These are phyloP conservation scores for Carettochelys insculpta DNA, from an alignment of 2,113 vertebrate genomes.

Conservation along the genomic window DNA sequence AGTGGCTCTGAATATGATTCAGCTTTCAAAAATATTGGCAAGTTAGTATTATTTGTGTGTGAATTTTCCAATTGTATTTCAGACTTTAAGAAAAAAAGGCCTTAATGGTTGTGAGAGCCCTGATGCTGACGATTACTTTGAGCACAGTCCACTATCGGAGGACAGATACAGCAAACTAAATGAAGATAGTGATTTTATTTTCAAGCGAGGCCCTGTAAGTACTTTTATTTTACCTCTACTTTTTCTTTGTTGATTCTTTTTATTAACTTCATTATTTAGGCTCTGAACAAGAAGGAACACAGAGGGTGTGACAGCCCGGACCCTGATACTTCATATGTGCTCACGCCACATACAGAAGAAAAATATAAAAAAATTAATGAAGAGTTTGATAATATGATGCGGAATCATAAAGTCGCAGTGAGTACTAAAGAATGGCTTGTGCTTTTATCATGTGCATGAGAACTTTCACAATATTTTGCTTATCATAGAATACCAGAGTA, in stretches of 20 bases:
- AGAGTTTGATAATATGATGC: slow-evolving; percentile 99
- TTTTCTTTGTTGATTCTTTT: slow-evolving; percentile 99
- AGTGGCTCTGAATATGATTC: slow-evolving; percentile 74
- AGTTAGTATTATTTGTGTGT: slow-evolving; percentile 86
- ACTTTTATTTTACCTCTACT: slow-evolving; percentile 88
- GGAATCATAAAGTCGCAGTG: slow-evolving; percentile 99
- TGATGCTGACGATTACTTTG: slow-evolving; percentile 98
- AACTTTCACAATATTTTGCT: slow-evolving; percentile 62
- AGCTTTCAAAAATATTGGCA: slow-evolving; percentile 67
- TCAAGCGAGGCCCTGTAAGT: slow-evolving; percentile 99
- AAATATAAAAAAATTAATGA: slow-evolving; percentile 99
- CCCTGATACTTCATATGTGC: slow-evolving; percentile 98
- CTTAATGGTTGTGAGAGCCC: slow-evolving; percentile 99
- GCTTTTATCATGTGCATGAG: slow-evolving; percentile 79
- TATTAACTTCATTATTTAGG: slow-evolving; percentile 98
- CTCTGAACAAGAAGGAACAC: slow-evolving; percentile 99
- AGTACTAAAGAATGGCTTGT: slow-evolving; percentile 85
- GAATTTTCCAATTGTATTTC: slow-evolving; percentile 99
- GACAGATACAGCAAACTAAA: slow-evolving; percentile 99
- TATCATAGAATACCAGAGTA: slow-evolving; percentile 24
- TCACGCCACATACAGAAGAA: slow-evolving; percentile 99
- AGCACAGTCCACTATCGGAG: slow-evolving; percentile 98
- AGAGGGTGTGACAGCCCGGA: slow-evolving; percentile 99
- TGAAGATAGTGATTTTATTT: slow-evolving; percentile 99
- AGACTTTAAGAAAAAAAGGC: slow-evolving; percentile 99